These are phyloP conservation scores for Gymnoscelis rufifasciata DNA, from an alignment of 2,888 invertebrate species.

Conservation along the genomic window DNA sequence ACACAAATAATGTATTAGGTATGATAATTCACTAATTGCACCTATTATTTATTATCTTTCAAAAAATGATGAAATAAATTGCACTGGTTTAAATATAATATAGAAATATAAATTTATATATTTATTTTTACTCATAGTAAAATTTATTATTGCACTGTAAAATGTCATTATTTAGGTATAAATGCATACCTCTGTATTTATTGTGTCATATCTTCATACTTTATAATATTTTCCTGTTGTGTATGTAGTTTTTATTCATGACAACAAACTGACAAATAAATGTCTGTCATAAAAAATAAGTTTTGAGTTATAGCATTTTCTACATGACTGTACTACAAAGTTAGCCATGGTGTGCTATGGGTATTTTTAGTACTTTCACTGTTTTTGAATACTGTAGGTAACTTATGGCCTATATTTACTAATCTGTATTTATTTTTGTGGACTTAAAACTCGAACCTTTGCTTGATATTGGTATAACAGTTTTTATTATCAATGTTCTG, in stretches of 20 bases:
- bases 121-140: slow-evolving; percentile 70
- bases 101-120: slow-evolving; percentile 49
- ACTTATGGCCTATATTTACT: background rate
- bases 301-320: slow-evolving; percentile 22
- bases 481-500: too few species aligned
- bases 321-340: slow-evolving; percentile 23
- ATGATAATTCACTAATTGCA: slow-evolving; percentile 36
- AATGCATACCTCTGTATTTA: slow-evolving; percentile 19
- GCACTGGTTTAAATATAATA: slow-evolving; percentile 56
- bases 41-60: slow-evolving; percentile 27
- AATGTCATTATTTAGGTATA: slow-evolving; percentile 28
- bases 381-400: slow-evolving; percentile 13
- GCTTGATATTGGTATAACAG: too few species aligned
- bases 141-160: slow-evolving; percentile 73
- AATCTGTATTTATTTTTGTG: background rate
- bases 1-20: slow-evolving; percentile 26
- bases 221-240: slow-evolving; percentile 16
- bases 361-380: slow-evolving; percentile 22
- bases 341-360: slow-evolving; percentile 3
- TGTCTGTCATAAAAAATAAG: slow-evolving; percentile 9
- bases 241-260: slow-evolving; percentile 5
- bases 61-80: slow-evolving; percentile 53
- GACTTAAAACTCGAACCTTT: background rate
- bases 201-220: slow-evolving; percentile 23
- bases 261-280: slow-evolving; percentile 11